Evolutionary conservation across 2,888 invertebrate genomes (phyloP).

Genomic region (Ophion obscuratus): DNA sequence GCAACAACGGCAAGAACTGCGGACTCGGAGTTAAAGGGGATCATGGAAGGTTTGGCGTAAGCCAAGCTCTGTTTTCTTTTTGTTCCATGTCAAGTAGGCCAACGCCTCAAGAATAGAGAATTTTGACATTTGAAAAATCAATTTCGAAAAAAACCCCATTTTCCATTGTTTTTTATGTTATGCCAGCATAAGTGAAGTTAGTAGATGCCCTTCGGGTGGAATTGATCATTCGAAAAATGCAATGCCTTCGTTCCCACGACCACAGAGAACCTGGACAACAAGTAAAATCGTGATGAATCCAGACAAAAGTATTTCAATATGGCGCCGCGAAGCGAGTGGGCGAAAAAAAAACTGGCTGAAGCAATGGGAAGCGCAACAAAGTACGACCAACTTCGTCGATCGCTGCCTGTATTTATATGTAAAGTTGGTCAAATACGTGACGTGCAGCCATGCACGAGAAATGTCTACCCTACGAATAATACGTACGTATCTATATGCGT

Average conservation of each 20-base stretch:
- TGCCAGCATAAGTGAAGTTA: too few relatives aligned
- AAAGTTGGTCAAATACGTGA: slow-evolving; percentile 32
- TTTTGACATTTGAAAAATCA: too few relatives aligned
- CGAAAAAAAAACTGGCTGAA: not conserved
- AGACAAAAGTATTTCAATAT: too few relatives aligned
- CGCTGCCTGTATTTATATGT: not conserved
- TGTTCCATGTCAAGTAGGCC: not conserved
- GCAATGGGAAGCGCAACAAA: not conserved
- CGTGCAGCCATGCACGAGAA: not conserved
- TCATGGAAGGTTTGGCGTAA: not conserved
- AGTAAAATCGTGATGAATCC: too few relatives aligned
- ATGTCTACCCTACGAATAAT: slow-evolving; percentile 16
- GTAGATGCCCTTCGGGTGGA: too few relatives aligned
- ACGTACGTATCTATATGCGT: not conserved
- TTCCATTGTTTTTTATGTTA: too few relatives aligned
- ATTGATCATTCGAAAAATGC: not conserved
- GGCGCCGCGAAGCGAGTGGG: too few relatives aligned
- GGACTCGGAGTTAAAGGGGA: not conserved
- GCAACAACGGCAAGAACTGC: slow-evolving; percentile 28
- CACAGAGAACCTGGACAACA: not conserved
- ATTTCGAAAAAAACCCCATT: too few relatives aligned
- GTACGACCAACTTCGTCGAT: slow-evolving; percentile 24
- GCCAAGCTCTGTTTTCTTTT: not conserved
- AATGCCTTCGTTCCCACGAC: not conserved
- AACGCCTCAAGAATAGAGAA: too few relatives aligned